Evolutionary conservation across 2,797 vertebrate genomes (phyloP).

Genomic region (Tamandua tetradactyla): DNA sequence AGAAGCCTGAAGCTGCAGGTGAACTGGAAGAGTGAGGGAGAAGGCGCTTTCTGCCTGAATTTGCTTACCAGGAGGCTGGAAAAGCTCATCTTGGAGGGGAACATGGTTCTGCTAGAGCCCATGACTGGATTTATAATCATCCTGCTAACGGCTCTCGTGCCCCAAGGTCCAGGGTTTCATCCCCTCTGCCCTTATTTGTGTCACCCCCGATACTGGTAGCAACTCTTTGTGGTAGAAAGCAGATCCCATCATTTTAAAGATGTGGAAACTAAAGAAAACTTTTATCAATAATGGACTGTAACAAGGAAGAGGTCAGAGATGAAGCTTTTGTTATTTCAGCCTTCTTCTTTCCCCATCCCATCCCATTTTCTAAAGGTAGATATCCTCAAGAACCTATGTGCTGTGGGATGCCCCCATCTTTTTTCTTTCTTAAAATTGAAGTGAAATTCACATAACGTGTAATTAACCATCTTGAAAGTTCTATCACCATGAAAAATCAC

Average conservation of each 20-base stretch:
- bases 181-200: fast-evolving
- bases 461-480: too few species aligned
- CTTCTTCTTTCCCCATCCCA: fast-evolving
- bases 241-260: fast-evolving
- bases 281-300: fast-evolving
- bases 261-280: background rate
- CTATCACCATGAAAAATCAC: too few species aligned
- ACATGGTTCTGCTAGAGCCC: too few species aligned
- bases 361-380: background rate
- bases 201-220: fast-evolving
- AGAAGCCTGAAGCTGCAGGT: too few species aligned
- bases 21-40: too few species aligned
- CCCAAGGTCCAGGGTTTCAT: fast-evolving
- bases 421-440: too few species aligned
- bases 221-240: fast-evolving
- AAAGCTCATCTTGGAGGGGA: too few species aligned
- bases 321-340: fast-evolving
- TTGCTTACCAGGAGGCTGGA: fast-evolving
- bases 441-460: too few species aligned
- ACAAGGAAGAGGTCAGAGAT: fast-evolving
- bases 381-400: background rate
- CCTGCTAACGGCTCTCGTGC: fast-evolving
- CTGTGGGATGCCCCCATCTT: too few species aligned
- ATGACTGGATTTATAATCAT: too few species aligned
- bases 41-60: background rate